phyloP scores from a whole-genome alignment of 1,140 invertebrate genomes.

The Ectropis grisescens region DNA sequence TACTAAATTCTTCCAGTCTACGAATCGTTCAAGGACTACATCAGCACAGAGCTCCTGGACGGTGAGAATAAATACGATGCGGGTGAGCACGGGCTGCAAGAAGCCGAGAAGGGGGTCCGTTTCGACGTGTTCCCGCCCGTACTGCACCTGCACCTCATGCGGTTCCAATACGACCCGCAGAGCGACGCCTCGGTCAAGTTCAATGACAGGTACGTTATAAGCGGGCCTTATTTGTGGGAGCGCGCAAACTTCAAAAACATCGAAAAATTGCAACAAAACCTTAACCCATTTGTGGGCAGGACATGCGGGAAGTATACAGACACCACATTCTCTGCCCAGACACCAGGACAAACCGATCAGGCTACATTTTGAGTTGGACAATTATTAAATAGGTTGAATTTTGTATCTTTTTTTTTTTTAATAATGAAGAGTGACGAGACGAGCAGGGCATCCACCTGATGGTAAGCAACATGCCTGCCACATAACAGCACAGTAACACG shows the following conservation, averaged over 20 bases:
- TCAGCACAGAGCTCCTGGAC: slow-evolving; percentile 93
- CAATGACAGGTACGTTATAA: slow-evolving; percentile 94
- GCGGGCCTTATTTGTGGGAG: not conserved
- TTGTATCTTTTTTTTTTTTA: no score
- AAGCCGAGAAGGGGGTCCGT: slow-evolving; percentile 98
- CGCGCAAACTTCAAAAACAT: no score
- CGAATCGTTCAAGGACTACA: slow-evolving; percentile 98
- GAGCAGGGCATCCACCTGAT: no score
- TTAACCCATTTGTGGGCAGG: no score
- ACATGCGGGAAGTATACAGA: not conserved
- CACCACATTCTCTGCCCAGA: not conserved
- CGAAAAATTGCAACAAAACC: no score
- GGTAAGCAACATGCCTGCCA: no score
- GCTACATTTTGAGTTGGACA: no score
- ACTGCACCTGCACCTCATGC: slow-evolving; percentile 97
- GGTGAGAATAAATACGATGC: slow-evolving; percentile 99
- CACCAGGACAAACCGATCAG: no score
- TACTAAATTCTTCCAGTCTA: slow-evolving; percentile 77
- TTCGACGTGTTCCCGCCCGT: slow-evolving; percentile 97
- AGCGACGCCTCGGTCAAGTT: slow-evolving; percentile 97
- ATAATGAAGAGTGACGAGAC: no score
- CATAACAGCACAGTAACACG: no score
- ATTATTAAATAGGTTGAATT: no score
- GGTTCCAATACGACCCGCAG: slow-evolving; percentile 97
- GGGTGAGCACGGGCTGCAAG: slow-evolving; percentile 95